These are phyloP conservation scores for Trissolcus brochymenae DNA, from an alignment of 2,888 invertebrate genomes.

Conservation along the genomic window DNA sequence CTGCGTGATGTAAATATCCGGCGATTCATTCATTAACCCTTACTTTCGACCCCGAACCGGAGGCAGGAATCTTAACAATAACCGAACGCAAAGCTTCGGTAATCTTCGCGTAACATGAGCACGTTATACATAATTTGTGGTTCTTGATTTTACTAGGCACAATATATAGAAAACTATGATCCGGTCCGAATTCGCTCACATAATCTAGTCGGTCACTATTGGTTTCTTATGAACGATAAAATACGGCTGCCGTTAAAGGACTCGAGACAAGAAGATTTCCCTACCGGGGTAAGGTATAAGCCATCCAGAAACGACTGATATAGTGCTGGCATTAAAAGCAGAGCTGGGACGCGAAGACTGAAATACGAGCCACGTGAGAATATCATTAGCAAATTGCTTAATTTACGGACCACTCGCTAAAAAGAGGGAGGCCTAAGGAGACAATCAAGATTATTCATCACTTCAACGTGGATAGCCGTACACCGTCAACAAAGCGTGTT, in stretches of 20 bases:
- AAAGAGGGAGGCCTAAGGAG: constrained; percentile 59
- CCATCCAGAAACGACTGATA: constrained; percentile 66
- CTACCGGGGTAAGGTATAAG: constrained; percentile 59
- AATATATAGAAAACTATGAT: background rate
- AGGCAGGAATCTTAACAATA: constrained; percentile 67
- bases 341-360: constrained; percentile 67
- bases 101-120: constrained; percentile 50
- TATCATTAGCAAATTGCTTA: constrained; percentile 76
- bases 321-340: constrained; percentile 71
- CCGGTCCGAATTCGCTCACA: constrained; percentile 29
- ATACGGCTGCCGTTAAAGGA: constrained; percentile 68
- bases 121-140: background rate
- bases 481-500: constrained; percentile 42
- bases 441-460: constrained; percentile 59
- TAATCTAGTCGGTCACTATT: constrained; percentile 60
- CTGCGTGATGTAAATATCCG: constrained; percentile 73
- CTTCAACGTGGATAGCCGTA: constrained; percentile 34
- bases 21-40: constrained; percentile 76
- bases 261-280: constrained; percentile 66
- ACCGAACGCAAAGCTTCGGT: constrained; percentile 65
- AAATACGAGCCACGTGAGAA: constrained; percentile 75
- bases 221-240: constrained; percentile 67
- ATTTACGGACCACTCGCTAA: constrained; percentile 69
- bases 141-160: background rate
- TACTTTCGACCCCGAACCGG: constrained; percentile 71